Evolutionary conservation across 2,797 vertebrate genomes (phyloP).

Genomic region (Chaetodon trifasciatus): DNA sequence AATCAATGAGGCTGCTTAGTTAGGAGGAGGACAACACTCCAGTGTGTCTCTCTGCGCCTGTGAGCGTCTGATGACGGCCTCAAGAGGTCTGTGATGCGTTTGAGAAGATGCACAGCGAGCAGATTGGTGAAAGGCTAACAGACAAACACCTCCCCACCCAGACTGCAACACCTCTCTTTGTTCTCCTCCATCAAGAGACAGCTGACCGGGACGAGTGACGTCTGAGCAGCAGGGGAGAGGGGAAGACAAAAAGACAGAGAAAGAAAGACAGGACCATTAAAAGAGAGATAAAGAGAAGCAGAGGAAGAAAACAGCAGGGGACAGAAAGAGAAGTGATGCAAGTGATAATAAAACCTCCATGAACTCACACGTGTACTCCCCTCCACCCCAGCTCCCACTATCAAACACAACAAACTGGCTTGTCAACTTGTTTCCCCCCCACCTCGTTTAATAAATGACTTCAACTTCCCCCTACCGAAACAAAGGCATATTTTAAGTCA

Average conservation of each 20-base stretch:
- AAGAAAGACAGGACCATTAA: not conserved
- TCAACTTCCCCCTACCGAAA: conserved; percentile 53
- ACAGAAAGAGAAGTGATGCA: not conserved
- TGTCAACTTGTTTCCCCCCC: conserved; percentile 39
- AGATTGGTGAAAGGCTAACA: conserved; percentile 1
- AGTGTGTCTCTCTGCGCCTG: not conserved
- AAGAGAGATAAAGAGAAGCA: conserved; percentile 16
- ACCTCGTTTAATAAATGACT: conserved; percentile 62
- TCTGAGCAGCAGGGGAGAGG: conserved; percentile 21
- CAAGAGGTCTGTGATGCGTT: conserved; percentile 10
- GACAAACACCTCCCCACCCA: conserved; percentile 24
- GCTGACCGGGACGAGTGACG: conserved; percentile 33
- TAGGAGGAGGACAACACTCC: not conserved
- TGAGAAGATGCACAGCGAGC: conserved; percentile 27
- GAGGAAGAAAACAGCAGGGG: conserved; percentile 3
- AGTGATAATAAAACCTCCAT: not conserved
- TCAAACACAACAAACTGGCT: conserved; percentile 20
- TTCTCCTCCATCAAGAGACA: conserved; percentile 12
- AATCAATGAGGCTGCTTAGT: conserved; percentile 35
- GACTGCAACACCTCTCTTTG: conserved; percentile 27
- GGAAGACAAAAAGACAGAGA: conserved; percentile 2
- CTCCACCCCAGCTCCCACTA: not conserved
- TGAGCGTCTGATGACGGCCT: conserved; percentile 3
- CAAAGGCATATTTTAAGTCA: conserved; percentile 54
- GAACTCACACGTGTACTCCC: not conserved